Evolutionary conservation across 1,140 invertebrate species (phyloP).

Genomic region (Listronotus oregonensis): DNA sequence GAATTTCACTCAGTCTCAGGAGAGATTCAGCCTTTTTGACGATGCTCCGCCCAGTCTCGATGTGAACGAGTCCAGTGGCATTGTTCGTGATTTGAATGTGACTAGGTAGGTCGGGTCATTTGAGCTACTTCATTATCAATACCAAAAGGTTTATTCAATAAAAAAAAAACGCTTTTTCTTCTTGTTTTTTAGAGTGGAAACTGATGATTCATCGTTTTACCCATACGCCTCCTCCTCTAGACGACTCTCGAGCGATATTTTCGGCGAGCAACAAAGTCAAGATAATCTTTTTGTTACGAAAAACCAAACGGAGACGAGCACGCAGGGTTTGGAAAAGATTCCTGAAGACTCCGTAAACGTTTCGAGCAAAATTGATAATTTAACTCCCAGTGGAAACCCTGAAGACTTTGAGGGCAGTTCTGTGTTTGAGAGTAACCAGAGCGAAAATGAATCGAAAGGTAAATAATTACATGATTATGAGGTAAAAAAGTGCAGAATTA

Average conservation of each 20-base stretch:
- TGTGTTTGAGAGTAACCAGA: conserved; percentile 11
- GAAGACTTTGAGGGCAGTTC: conserved; percentile 24
- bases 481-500: too few species aligned
- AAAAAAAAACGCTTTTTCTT: too few species aligned
- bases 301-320: conserved; percentile 24
- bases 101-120: neutral
- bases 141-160: too few species aligned
- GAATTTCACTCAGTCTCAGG: conserved; percentile 1
- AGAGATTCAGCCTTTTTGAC: conserved; percentile 42
- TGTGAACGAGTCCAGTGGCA: neutral
- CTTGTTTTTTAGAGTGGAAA: conserved; percentile 30
- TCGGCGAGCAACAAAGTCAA: conserved; percentile 35
- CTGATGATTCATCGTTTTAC: conserved; percentile 36
- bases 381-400: conserved; percentile 29
- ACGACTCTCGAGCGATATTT: conserved; percentile 37
- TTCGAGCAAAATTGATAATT: conserved; percentile 21
- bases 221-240: conserved; percentile 36
- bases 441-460: neutral
- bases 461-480: neutral
- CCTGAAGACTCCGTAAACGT: conserved; percentile 16
- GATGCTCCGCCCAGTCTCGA: conserved; percentile 44
- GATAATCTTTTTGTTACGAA: conserved; percentile 41
- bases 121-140: conserved; percentile 38
- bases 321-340: conserved; percentile 13
- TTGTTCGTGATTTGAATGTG: conserved; percentile 6